Evolutionary conservation across 2,113 vertebrate genomes (phyloP), one percentile per base, ranked within the genome.

Genomic region (Heloderma charlesbogerti): DNA sequence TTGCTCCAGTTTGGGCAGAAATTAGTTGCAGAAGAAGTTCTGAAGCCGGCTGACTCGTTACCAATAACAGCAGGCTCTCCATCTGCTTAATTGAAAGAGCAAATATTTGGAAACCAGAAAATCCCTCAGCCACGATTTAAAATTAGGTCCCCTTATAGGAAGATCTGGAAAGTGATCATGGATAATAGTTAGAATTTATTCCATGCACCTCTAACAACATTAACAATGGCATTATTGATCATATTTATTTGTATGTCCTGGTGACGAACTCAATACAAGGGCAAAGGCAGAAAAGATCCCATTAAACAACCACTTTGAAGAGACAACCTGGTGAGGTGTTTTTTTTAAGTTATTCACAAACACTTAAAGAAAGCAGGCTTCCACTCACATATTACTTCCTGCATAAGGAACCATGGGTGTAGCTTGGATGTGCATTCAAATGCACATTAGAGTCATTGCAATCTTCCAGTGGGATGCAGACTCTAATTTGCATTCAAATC

Each of bases 21-120:
- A 93, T 97, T 95, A 96, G 93, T 90, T 94, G 92, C 96, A 95
- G 96, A 96, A 94, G 96, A 97, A 97, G 97, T 96, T 95, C 95
- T 93, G 93, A 92, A 94, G 92, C 95, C 95, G 90, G 94, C 93
- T 96, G 94, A 94, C 96, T 96, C 96, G 95, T 94, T 94, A 94
- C 91, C 92, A n/a, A n/a, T n/a, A n/a, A n/a, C n/a, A 97, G 95
- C 96, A 97, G 94, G 94, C 93, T 93, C 95, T 97, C 97, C 97
- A 97, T 97, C 96, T 96, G 95, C 94, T 96, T 97, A 97, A 97
- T 97, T 97, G 96, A 95, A 97, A 96, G 96, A 96, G 96, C 97
- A 97, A 97, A 96, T 96, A 96, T 96, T 97, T 92, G 91, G 94
- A 95, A 96, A 96, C 94, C 96, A 95, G 94, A 96, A 72, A 96